Conservation (phyloP, 2,797 vertebrate species). For the Basileuterus tristriatus region DNA sequence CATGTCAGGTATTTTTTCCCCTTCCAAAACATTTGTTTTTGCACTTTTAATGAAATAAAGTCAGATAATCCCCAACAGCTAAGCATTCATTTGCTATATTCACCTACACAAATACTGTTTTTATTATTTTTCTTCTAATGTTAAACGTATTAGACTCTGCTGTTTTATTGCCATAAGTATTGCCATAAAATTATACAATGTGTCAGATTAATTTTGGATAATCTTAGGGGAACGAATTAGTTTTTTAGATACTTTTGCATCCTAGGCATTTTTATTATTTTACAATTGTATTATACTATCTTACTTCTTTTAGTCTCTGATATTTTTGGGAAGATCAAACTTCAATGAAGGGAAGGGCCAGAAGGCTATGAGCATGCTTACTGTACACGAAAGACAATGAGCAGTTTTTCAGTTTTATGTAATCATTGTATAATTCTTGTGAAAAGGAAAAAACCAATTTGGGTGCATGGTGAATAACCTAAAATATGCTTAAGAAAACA, state of each 20-base stretch:
- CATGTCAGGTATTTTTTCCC: background rate
- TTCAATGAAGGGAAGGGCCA: background rate
- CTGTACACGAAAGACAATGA: background rate
- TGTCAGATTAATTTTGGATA: background rate
- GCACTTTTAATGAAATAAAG: background rate
- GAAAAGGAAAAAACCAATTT: background rate
- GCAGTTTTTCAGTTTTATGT: background rate
- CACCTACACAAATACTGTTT: background rate
- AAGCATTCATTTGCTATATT: background rate
- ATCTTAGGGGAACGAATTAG: background rate
- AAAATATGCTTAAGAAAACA: background rate
- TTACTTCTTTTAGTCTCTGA: background rate
- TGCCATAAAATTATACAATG: background rate
- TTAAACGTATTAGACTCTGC: background rate
- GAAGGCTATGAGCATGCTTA: background rate
- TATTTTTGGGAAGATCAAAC: background rate
- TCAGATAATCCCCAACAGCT: background rate
- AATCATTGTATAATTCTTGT: background rate
- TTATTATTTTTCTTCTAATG: background rate
- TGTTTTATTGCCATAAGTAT: background rate
- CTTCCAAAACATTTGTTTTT: background rate
- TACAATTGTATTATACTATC: background rate
- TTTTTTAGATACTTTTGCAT: background rate
- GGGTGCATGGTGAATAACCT: background rate
- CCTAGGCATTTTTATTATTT: background rate